Base-by-base conservation (phyloP, 2,888 invertebrate species). In the Drosophila eohydei region DNA sequence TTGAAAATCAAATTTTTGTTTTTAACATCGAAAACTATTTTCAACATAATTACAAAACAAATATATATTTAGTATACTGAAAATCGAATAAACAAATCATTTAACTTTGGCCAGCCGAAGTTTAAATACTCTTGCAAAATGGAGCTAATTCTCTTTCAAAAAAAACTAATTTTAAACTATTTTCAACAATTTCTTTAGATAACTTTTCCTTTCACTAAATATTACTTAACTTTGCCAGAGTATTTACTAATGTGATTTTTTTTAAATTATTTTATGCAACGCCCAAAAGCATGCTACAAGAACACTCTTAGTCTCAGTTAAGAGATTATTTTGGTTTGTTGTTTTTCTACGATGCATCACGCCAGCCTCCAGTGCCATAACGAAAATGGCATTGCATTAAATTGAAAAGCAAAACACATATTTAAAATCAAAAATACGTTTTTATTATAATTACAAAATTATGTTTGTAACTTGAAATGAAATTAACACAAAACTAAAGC, bases 1-100 rank as follows among this genome's bases (percentile, higher is more conserved):
- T 88, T 71, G 67, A 78, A 88, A 85, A 85, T 85, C 73, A 78
- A 88, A 86, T 88, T 86, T 83, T 77, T 69, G 52, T 74, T 78
- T 59, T 72, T 64, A 69, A 71, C 86, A 84, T 74, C 86, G 86
- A 84, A 84, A 74, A 81, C 65, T 71, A 71, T 66, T 77, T 79
- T 80, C 63, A 71, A 69, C 36, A 69, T 65, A 52, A 52, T 36
- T 52, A 14, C 36, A 26, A 52, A 52, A 52, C 3, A 36, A 34
- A 51, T 34, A 36, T 34, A 34, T 54, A 38, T 54, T 54, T 36
- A 51, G 64, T 87, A 81, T 84, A 87, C 68, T 67, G 55, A 65
- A 81, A 78, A 83, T 78, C 63, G 28, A 74, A 81, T 40, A 66
- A 63, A 52, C 36, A 40, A 21, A 30, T n/a, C 46, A 32, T 0